Evolutionary conservation across 1,140 invertebrate genomes (phyloP).

Genomic region (Drosophila ercepeae): DNA sequence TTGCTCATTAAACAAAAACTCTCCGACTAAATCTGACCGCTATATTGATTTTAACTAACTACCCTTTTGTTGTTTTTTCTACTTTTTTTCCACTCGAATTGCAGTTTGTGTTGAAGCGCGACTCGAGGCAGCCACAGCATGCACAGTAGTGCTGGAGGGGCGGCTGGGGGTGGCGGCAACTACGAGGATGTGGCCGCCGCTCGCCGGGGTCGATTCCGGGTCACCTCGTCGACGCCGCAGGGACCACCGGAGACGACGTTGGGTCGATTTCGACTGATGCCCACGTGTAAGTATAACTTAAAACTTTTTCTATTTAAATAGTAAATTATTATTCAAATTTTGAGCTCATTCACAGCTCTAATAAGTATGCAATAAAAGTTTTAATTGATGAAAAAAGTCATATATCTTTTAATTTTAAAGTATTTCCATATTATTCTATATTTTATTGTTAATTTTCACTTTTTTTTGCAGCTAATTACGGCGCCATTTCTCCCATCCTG

Average conservation of each 20-base stretch:
- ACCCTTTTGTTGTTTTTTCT: background rate
- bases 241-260: slow-evolving; percentile 80
- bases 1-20: background rate
- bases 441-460: slow-evolving; percentile 6
- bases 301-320: too few species aligned
- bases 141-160: slow-evolving; percentile 65
- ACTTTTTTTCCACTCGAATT: slow-evolving; percentile 6
- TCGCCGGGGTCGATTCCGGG: slow-evolving; percentile 79
- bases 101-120: slow-evolving; percentile 26
- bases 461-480: slow-evolving; percentile 75
- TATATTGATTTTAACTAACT: slow-evolving; percentile 32
- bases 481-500: slow-evolving; percentile 81
- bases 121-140: slow-evolving; percentile 31
- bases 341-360: background rate
- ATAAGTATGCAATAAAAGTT: background rate
- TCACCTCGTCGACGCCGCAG: slow-evolving; percentile 73
- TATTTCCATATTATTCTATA: background rate
- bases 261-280: slow-evolving; percentile 83
- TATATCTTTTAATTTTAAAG: background rate
- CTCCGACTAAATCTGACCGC: slow-evolving; percentile 5
- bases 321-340: too few species aligned
- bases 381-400: background rate
- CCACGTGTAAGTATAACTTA: slow-evolving; percentile 77
- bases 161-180: slow-evolving; percentile 56
- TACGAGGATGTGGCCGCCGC: slow-evolving; percentile 80